Evolutionary conservation across 1,140 invertebrate genomes (phyloP), one percentile per base, ranked within the genome.

Genomic region (Achatina immaculata): DNA sequence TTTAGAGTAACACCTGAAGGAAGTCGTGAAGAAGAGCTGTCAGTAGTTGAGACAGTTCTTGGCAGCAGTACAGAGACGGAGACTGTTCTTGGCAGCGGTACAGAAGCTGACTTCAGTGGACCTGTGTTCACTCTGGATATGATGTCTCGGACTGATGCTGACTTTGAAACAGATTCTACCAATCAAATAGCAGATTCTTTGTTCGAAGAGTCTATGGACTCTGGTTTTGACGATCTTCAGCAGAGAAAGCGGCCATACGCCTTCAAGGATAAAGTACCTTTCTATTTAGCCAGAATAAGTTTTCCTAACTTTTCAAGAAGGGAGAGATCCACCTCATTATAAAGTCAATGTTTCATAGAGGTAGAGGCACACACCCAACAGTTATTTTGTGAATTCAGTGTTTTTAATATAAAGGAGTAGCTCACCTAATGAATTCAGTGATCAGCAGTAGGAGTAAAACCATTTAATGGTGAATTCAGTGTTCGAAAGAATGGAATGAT

Each of bases 221-320:
- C 58, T 34, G 58, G 58, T 28, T 62, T 31, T 31, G 58, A 62
- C 28, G 58, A 62, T 31, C 58, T 6, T 0, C 58, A 62, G 28
- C 58, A 31, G n/a, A 28, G 58, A 62, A 62, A 62, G 19, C 28
- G 31, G 1, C n/a, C 58, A 6, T 31, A 62, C 28, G 21, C 31
- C 1, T 62, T 62, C 28, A 28, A 34, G 3, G 58, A 62, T 34
- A 62, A 62, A 34, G 58, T 62, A 6, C 58, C 58, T 6, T 62
- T 62, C 58, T 62, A 62, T 62, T 62, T 62, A 62, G 2, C 58
- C 58, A 62, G 58, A 16, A 62, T 62, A 31, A 62, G 58, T 62
- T 62, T 62, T 6, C 58, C 58, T 6, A 62, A 28, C 9, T 6
- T 21, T 34, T 0, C 31, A 11, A 28, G 58, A 2, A 62, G 58